Base-by-base conservation (phyloP, 2,113 vertebrate genomes). In the Sinocyclocheilus grahami region DNA sequence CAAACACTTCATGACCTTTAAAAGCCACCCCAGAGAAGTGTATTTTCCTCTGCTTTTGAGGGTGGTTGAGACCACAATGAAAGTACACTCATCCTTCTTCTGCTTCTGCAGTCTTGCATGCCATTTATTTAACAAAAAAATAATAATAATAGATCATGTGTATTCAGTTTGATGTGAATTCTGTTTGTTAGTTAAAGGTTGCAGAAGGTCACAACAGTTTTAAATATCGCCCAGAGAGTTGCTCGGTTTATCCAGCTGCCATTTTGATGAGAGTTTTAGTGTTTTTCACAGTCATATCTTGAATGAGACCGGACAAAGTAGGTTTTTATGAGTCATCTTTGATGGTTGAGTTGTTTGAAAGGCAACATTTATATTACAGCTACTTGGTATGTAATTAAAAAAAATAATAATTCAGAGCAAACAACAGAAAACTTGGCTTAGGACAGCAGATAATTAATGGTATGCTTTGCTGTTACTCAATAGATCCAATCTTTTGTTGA, bases 1-100 rank as follows among this genome's bases (percentile, higher is more conserved):
- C 79, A 77, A 88, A 87, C 78, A 67, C 37, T 53, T 58, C 53
- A 8, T 84, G 85, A 88, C 85, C 82, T 88, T 85, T 85, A 27
- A 24, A 53, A 63, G 48, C 48, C 48, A 42, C 60, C 63, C 67
- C 13, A 51, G 81, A 53, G 62, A 33, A 79, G 3, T 83, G 78
- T 60, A 67, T 55, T 86, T 87, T 60, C n/a, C 80, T 83, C 27
- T 72, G 80, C n/a, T 42, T 72, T 62, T 78, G 65, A 89, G 85
- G 46, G 58, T 12, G 76, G 67, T 55, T 39, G 79, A 77, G 76
- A 33, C 48, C 22, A 46, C 63, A 46, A 24, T 60, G 13, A 58
- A 63, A 51, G n/a, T 42, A 51, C 39, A 80, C 82, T 53, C 27
- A 71, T 51, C 77, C n/a, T 24, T 24, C 6, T 37, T 79, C 55